A percentile compares a stretch with the other conserved stretches of the same genome.
Conservation (phyloP, 37 sponge, comb jelly and placozoan species). For the Hormiphora californensis region DNA sequence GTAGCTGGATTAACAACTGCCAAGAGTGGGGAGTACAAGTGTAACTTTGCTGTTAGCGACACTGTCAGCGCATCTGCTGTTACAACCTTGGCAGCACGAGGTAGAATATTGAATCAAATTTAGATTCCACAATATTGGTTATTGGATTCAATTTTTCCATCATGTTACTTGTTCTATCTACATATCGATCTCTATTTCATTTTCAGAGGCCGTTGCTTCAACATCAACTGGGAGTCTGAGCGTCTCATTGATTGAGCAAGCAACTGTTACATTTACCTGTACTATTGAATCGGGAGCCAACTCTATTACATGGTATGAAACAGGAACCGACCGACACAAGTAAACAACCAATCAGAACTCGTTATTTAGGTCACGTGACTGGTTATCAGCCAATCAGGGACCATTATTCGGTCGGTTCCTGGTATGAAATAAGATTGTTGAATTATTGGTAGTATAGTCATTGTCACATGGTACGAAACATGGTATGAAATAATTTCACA, state of each 20-base stretch:
- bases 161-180: neutral
- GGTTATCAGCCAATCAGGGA: no score
- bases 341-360: no score
- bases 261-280: neutral
- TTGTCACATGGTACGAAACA: neutral
- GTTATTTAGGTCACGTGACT: no score
- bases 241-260: neutral
- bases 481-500: neutral
- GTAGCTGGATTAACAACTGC: neutral
- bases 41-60: neutral
- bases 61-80: neutral
- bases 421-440: no score
- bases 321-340: neutral
- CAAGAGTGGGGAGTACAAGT: neutral
- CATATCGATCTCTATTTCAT: neutral
- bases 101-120: neutral
- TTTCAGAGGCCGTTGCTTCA: neutral
- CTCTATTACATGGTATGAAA: neutral
- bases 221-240: neutral
- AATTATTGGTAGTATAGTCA: no score
- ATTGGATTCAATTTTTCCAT: neutral
- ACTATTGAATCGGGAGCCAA: neutral
- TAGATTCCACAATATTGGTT: neutral
- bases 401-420: no score
- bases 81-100: neutral